These are phyloP conservation scores for Saguinus midas DNA, from an alignment of 2,113 vertebrate genomes.

Conservation along the genomic window DNA sequence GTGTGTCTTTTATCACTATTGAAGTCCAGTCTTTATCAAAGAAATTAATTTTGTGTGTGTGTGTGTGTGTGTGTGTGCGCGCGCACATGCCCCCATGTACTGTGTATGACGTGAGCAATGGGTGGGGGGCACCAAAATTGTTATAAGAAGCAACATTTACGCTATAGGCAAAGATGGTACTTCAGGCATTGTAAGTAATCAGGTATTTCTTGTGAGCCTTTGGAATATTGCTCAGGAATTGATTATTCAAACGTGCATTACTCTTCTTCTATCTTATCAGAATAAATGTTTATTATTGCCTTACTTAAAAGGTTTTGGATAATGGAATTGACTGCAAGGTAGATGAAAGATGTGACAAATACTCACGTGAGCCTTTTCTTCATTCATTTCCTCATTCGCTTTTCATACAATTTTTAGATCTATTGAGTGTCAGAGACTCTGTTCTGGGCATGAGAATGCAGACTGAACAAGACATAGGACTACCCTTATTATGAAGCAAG, in stretches of 20 bases:
- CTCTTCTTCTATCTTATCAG: neutral
- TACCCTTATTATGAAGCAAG: neutral
- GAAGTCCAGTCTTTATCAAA: neutral
- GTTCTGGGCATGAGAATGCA: neutral
- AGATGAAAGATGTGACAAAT: neutral
- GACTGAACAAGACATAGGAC: neutral
- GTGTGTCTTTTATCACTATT: constrained; percentile 19
- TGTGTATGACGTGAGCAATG: neutral
- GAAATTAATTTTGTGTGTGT: neutral
- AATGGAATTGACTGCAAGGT: neutral
- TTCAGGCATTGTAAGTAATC: neutral
- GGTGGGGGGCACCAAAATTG: neutral
- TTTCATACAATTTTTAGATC: neutral
- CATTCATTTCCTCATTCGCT: neutral
- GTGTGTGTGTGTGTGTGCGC: neutral
- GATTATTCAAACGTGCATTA: neutral
- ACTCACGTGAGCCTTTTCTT: neutral
- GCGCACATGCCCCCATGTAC: too few species aligned
- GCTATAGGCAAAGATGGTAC: neutral
- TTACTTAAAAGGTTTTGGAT: neutral
- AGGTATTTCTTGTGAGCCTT: constrained; percentile 8
- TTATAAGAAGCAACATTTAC: constrained; percentile 19
- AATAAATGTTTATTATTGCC: neutral
- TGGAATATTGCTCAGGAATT: neutral
- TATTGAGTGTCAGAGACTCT: neutral